These are phyloP conservation scores for Drosophila tropicalis DNA, from an alignment of 1,140 invertebrate genomes.

Conservation along the genomic window DNA sequence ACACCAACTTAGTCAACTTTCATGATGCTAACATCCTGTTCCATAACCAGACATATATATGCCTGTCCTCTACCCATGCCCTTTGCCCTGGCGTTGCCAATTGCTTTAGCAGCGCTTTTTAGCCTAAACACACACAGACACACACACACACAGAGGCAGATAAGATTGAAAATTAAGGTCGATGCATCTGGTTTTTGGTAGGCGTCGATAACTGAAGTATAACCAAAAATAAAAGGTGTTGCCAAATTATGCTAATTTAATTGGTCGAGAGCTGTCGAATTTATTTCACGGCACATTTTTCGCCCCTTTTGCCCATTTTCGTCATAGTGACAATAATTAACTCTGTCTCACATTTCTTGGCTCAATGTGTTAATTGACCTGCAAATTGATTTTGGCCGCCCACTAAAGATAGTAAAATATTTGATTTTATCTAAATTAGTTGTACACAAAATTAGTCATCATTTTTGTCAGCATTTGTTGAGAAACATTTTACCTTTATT, in stretches of 20 bases:
- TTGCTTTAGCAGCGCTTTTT: conserved; percentile 75
- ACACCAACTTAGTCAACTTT: conserved; percentile 77
- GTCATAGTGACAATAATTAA: conserved; percentile 40
- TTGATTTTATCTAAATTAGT: neutral
- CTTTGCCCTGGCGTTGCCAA: conserved; percentile 61
- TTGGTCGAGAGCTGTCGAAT: conserved; percentile 30
- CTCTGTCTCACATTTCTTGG: conserved; percentile 23
- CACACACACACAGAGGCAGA: conserved; percentile 22
- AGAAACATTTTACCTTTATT: too few species aligned
- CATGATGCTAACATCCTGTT: conserved; percentile 30
- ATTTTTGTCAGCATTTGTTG: too few species aligned
- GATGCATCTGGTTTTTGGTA: conserved; percentile 39
- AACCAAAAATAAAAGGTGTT: conserved; percentile 56
- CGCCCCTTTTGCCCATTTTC: conserved; percentile 6
- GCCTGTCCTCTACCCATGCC: neutral
- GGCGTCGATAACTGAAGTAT: conserved; percentile 40
- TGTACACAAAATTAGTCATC: too few species aligned
- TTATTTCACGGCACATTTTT: conserved; percentile 1
- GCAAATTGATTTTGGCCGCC: conserved; percentile 70
- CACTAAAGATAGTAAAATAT: conserved; percentile 49
- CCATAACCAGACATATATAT: too few species aligned
- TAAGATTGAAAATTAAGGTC: conserved; percentile 6
- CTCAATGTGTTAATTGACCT: conserved; percentile 64
- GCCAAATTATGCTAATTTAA: conserved; percentile 80
- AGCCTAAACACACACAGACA: conserved; percentile 51